A percentile compares a stretch with the other conserved stretches of the same genome.
phyloP scores from a whole-genome alignment of 2,888 invertebrate species.

The Tenthredo livida region DNA sequence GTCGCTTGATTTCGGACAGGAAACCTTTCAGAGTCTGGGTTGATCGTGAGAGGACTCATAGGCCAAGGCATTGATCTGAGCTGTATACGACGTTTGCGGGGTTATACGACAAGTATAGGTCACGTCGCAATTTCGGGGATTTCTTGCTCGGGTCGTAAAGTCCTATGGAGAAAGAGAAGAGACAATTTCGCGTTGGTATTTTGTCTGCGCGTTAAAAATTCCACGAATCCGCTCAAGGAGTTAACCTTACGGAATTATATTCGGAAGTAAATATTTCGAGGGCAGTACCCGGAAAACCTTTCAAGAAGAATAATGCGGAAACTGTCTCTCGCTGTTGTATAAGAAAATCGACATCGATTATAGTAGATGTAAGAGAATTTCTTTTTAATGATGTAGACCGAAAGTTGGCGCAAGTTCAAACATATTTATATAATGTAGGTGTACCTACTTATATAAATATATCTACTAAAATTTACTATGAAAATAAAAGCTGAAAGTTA shows the following conservation, averaged over 20 bases:
- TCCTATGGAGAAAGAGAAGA: background rate
- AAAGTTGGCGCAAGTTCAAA: background rate
- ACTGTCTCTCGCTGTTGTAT: background rate
- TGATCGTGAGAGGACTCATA: slow-evolving; percentile 45
- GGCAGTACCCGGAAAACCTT: background rate
- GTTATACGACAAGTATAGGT: slow-evolving; percentile 34
- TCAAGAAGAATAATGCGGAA: background rate
- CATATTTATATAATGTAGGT: background rate
- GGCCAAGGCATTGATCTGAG: slow-evolving; percentile 33
- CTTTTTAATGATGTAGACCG: background rate
- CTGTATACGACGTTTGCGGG: slow-evolving; percentile 14
- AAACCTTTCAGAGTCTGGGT: slow-evolving; percentile 24
- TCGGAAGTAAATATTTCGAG: slow-evolving; percentile 9
- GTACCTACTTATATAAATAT: too few relatives aligned
- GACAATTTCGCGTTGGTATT: slow-evolving; percentile 18
- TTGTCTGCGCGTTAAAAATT: slow-evolving; percentile 2
- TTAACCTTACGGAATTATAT: background rate
- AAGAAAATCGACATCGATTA: too few relatives aligned
- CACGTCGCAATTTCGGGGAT: slow-evolving; percentile 40
- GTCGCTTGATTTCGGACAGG: slow-evolving; percentile 26
- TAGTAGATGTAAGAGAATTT: background rate
- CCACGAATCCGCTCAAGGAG: background rate
- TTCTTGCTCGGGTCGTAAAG: slow-evolving; percentile 34
- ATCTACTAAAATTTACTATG: background rate
- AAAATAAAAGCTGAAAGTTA: background rate